phyloP scores from a whole-genome alignment of 2,113 vertebrate genomes.

The Catagonus wagneri region DNA sequence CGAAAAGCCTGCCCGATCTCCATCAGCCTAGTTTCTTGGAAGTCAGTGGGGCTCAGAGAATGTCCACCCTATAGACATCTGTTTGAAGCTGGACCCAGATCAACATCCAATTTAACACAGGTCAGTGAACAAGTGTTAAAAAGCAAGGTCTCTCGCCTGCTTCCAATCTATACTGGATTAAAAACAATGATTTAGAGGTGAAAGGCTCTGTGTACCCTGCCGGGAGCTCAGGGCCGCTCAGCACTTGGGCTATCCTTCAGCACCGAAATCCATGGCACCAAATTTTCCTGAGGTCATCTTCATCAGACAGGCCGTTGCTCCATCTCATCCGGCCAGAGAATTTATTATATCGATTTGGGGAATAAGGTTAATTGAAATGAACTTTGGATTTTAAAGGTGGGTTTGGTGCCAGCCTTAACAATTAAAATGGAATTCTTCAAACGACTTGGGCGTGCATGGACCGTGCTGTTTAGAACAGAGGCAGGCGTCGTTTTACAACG shows the following conservation, averaged over 20 bases:
- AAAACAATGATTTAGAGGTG: constrained; percentile 80
- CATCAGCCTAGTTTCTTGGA: neutral
- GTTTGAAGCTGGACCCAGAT: constrained; percentile 46
- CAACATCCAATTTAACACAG: constrained; percentile 76
- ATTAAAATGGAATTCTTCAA: constrained; percentile 79
- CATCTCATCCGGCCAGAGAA: constrained; percentile 66
- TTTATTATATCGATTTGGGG: constrained; percentile 77
- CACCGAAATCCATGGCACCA: constrained; percentile 52
- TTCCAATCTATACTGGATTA: constrained; percentile 81
- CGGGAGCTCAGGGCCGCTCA: constrained; percentile 38
- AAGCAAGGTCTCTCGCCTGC: constrained; percentile 73
- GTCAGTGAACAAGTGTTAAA: constrained; percentile 76
- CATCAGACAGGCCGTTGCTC: constrained; percentile 63
- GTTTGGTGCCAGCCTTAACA: constrained; percentile 60
- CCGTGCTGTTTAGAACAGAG: constrained; percentile 53
- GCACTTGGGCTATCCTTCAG: constrained; percentile 63
- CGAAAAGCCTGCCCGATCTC: neutral
- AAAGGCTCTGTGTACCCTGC: constrained; percentile 61
- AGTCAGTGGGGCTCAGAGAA: neutral
- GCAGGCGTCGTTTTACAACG: constrained; percentile 62
- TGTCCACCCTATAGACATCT: neutral
- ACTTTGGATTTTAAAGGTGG: constrained; percentile 77
- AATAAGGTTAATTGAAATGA: constrained; percentile 83
- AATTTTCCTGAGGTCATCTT: constrained; percentile 77
- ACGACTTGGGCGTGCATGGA: constrained; percentile 50